phyloP scores from a whole-genome alignment of 2,888 invertebrate species.

The Piscicola geometra region DNA sequence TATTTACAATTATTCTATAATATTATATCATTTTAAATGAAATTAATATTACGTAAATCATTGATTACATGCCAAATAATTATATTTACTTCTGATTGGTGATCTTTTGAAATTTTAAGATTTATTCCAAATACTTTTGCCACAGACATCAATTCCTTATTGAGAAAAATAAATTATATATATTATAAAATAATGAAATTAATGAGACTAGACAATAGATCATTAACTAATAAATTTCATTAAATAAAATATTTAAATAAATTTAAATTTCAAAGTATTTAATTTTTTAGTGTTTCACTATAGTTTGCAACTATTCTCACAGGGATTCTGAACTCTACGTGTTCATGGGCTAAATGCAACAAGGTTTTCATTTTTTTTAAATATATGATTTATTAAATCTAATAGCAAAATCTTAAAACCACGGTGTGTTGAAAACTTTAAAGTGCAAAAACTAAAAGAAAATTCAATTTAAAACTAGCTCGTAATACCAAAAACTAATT shows the following conservation, averaged over 20 bases:
- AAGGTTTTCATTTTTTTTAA: conserved; percentile 19
- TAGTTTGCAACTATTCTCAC: not conserved
- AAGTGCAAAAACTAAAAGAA: not conserved
- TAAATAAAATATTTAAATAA: not conserved
- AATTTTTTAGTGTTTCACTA: not conserved
- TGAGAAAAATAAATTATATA: conserved; percentile 43
- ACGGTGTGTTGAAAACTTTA: not conserved
- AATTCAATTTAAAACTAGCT: too few relatives aligned
- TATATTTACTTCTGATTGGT: conserved; percentile 20
- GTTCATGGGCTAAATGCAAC: conserved; percentile 32
- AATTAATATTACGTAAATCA: not conserved
- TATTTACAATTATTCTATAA: too few relatives aligned
- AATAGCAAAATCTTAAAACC: not conserved
- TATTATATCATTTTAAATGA: too few relatives aligned
- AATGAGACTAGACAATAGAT: too few relatives aligned
- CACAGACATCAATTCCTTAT: conserved; percentile 77
- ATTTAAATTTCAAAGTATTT: not conserved
- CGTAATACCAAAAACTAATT: too few relatives aligned
- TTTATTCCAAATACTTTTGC: conserved; percentile 62
- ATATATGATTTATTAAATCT: not conserved
- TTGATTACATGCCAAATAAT: too few relatives aligned
- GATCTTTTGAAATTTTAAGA: conserved; percentile 35
- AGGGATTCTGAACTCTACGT: conserved; percentile 30
- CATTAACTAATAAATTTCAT: too few relatives aligned
- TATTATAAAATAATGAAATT: too few relatives aligned